Percentiles rank a stretch among this genome's conserved stretches.
These are phyloP conservation scores for Eristalis intricaria DNA, from an alignment of 2,888 invertebrate species.

Conservation along the genomic window DNA sequence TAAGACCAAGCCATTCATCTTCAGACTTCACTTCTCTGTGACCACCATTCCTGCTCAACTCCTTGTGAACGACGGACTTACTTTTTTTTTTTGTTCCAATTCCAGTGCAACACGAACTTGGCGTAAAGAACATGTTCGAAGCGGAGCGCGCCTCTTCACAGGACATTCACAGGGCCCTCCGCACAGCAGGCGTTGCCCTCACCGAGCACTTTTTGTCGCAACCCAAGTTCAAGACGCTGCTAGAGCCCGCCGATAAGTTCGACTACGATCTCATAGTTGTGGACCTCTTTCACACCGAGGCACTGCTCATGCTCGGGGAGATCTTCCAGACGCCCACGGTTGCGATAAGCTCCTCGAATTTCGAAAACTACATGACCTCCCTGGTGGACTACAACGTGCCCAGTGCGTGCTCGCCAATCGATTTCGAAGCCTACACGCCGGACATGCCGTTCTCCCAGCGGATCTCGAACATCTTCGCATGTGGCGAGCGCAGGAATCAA, in stretches of 20 bases:
- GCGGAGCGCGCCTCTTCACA: slow-evolving; percentile 70
- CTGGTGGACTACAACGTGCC: slow-evolving; percentile 82
- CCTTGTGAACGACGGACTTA: no score
- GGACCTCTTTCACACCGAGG: slow-evolving; percentile 81
- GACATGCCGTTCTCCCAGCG: slow-evolving; percentile 82
- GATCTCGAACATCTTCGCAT: slow-evolving; percentile 81
- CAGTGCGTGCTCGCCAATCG: slow-evolving; percentile 82
- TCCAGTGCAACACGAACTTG: slow-evolving; percentile 63
- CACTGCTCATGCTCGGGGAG: slow-evolving; percentile 80
- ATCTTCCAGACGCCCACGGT: slow-evolving; percentile 80
- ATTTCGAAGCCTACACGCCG: slow-evolving; percentile 79
- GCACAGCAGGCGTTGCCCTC: slow-evolving; percentile 75
- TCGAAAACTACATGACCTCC: slow-evolving; percentile 81
- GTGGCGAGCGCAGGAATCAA: slow-evolving; percentile 76
- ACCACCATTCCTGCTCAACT: neutral
- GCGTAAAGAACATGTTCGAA: slow-evolving; percentile 58
- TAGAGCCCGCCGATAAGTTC: slow-evolving; percentile 77
- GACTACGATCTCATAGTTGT: slow-evolving; percentile 80
- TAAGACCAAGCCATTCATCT: no score
- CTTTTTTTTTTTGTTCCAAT: neutral
- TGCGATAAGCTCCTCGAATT: slow-evolving; percentile 80
- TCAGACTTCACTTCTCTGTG: neutral
- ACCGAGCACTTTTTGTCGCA: slow-evolving; percentile 77
- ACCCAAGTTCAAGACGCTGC: slow-evolving; percentile 73
- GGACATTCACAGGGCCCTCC: slow-evolving; percentile 76